Evolutionary conservation across 2,797 vertebrate species (phyloP).

Genomic region (Aeoliscus strigatus): DNA sequence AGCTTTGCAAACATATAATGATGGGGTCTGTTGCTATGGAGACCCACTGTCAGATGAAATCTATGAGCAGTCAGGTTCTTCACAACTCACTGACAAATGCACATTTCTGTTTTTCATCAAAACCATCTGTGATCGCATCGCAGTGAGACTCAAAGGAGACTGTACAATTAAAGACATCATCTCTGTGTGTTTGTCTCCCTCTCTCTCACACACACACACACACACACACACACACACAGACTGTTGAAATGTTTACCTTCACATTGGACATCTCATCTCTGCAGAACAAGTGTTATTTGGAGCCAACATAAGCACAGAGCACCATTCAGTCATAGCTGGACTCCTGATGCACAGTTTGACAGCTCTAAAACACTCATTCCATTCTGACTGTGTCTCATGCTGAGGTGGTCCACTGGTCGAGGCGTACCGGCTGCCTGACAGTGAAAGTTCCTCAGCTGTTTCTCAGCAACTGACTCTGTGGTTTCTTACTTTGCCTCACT

Average conservation of each 20-base stretch:
- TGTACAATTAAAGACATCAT: too few species aligned
- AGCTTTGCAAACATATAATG: too few species aligned
- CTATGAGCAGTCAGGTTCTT: too few species aligned
- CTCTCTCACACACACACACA: too few species aligned
- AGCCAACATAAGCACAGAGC: constrained; percentile 9
- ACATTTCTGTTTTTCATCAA: too few species aligned
- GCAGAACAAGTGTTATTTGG: constrained; percentile 3
- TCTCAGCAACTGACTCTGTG: constrained; percentile 57
- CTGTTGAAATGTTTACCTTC: not conserved
- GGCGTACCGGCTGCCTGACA: constrained; percentile 45
- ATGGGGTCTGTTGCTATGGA: too few species aligned
- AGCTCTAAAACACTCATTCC: constrained; percentile 41
- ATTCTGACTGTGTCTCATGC: constrained; percentile 32
- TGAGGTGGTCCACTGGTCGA: constrained; percentile 27
- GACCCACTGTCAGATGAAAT: too few species aligned
- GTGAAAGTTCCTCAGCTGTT: constrained; percentile 51
- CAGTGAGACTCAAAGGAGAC: too few species aligned
- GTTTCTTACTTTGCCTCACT: constrained; percentile 43
- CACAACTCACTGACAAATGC: too few species aligned
- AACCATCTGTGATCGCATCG: too few species aligned
- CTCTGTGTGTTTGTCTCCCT: too few species aligned
- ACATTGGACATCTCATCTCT: constrained; percentile 2
- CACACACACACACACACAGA: too few species aligned
- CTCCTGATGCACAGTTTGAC: constrained; percentile 17
- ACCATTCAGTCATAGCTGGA: constrained; percentile 9